phyloP scores from a whole-genome alignment of 2,113 vertebrate genomes.

The Halichoerus grypus region DNA sequence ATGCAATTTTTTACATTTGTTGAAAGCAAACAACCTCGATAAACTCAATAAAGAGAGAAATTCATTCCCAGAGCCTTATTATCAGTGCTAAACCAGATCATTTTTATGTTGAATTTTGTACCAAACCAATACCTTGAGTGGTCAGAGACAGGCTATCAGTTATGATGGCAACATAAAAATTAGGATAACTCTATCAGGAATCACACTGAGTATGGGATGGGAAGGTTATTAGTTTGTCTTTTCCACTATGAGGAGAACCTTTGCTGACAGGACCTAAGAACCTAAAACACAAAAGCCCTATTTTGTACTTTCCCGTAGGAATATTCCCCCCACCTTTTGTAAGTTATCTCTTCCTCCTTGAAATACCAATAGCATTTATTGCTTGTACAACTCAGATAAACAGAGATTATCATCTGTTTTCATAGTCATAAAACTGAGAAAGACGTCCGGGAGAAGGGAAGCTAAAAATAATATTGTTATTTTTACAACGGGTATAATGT shows the following conservation, averaged over 20 bases:
- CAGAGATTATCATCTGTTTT: neutral
- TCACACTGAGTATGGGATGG: fast-evolving
- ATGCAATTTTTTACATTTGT: neutral
- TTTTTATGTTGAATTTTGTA: neutral
- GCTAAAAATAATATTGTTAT: neutral
- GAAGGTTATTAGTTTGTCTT: neutral
- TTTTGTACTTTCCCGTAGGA: neutral
- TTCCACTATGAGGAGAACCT: neutral
- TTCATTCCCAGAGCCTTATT: neutral
- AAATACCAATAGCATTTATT: neutral
- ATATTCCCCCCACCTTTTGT: neutral
- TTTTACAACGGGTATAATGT: neutral
- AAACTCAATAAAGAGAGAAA: conserved; percentile 21
- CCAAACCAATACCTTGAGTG: neutral
- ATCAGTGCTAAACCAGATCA: neutral
- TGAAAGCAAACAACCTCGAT: conserved; percentile 22
- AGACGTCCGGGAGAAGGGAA: neutral
- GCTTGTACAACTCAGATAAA: neutral
- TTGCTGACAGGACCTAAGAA: neutral
- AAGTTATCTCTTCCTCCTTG: neutral
- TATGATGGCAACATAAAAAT: neutral
- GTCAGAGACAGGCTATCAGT: neutral
- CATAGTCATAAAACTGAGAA: neutral
- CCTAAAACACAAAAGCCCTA: neutral
- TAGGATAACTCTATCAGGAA: neutral